Percentiles rank a stretch among this genome's conserved stretches.
phyloP scores from a whole-genome alignment of 2,113 vertebrate species.

The Astur gentilis region DNA sequence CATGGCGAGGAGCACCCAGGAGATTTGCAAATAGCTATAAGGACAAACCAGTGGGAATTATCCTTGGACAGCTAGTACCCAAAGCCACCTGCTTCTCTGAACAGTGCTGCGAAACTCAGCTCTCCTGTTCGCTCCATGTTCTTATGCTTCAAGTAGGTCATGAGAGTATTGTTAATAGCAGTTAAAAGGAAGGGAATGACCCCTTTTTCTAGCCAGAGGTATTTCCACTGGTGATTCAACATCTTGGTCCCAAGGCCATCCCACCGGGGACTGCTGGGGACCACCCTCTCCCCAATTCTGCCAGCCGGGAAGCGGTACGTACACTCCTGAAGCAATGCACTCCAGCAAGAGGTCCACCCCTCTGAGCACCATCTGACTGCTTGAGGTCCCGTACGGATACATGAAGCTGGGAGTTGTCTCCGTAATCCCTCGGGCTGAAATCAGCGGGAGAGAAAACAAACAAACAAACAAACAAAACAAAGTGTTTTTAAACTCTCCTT shows the following conservation, averaged over 20 bases:
- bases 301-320: conserved; percentile 51
- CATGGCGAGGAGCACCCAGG: fast-evolving
- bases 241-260: too few species aligned
- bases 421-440: conserved; percentile 84
- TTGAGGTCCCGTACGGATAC: conserved; percentile 82
- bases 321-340: conserved; percentile 97
- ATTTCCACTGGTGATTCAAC: not conserved
- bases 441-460: conserved; percentile 16
- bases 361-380: conserved; percentile 92
- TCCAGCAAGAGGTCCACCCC: conserved; percentile 90
- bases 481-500: conserved; percentile 12
- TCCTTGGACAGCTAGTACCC: not conserved
- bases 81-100: not conserved
- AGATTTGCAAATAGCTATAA: not conserved
- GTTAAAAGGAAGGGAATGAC: not conserved
- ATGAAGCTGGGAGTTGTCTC: conserved; percentile 91
- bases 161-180: fast-evolving
- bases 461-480: not conserved
- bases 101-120: not conserved
- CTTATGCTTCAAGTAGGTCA: not conserved
- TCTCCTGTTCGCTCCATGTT: not conserved
- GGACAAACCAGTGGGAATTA: not conserved
- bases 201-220: not conserved
- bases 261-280: fast-evolving
- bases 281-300: fast-evolving